These are phyloP conservation scores for Clarias batrachus DNA, from an alignment of 2,113 vertebrate species.

Conservation along the genomic window DNA sequence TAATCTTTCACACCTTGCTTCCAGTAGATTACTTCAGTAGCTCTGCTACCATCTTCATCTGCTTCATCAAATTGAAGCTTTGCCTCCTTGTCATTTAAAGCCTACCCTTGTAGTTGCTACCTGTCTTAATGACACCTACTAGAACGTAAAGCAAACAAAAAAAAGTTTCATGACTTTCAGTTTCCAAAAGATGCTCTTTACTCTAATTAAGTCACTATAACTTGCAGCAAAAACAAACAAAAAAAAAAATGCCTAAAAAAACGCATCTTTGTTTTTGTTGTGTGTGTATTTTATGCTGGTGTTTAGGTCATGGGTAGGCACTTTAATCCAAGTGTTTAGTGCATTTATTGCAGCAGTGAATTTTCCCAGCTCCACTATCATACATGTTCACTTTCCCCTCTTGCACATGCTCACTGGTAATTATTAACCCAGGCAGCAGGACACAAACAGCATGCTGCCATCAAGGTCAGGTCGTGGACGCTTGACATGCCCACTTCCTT, in stretches of 20 bases:
- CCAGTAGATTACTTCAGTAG: neutral
- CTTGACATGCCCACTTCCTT: neutral
- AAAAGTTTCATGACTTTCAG: neutral
- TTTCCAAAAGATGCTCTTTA: neutral
- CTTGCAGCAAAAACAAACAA: too few relatives aligned
- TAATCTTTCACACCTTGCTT: neutral
- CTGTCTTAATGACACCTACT: neutral
- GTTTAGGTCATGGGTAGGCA: neutral
- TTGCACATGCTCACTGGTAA: constrained; percentile 54
- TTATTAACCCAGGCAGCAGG: constrained; percentile 63
- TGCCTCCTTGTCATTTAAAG: neutral
- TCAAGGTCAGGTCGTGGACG: constrained; percentile 59
- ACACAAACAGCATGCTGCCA: constrained; percentile 56
- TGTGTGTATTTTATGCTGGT: neutral
- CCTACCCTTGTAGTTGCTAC: neutral
- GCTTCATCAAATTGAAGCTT: neutral
- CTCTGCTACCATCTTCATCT: neutral
- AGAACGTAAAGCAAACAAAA: neutral
- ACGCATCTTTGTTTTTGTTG: too few relatives aligned
- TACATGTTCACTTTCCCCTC: constrained; percentile 30
- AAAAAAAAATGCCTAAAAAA: neutral
- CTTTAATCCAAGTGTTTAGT: neutral
- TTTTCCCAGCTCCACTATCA: neutral
- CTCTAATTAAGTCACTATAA: neutral
- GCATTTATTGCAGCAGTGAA: neutral